Conservation (phyloP, 2,888 invertebrate species). For the Ischnura elegans region DNA sequence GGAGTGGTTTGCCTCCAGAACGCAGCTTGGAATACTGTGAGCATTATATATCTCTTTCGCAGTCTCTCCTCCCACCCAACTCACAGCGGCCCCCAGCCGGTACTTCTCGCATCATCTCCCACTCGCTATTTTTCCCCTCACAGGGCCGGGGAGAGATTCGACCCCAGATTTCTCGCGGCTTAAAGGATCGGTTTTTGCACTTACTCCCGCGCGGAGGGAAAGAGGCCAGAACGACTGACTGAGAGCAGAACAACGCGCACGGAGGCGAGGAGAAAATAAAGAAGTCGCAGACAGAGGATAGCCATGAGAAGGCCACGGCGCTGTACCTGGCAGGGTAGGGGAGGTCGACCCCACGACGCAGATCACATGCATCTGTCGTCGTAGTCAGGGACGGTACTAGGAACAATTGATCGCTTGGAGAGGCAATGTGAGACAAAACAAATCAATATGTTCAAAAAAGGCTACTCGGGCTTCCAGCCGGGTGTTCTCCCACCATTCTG, state of each 20-base stretch:
- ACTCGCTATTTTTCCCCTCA: neutral
- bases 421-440: no score
- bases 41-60: slow-evolving; percentile 35
- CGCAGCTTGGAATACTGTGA: slow-evolving; percentile 46
- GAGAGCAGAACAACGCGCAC: neutral
- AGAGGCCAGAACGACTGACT: neutral
- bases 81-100: no score
- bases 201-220: neutral
- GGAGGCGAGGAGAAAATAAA: neutral
- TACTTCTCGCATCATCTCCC: neutral
- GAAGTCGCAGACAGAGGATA: neutral
- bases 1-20: slow-evolving; percentile 45
- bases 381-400: no score
- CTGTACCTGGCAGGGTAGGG: neutral
- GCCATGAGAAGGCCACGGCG: neutral
- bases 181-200: slow-evolving; percentile 35
- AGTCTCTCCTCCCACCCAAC: neutral
- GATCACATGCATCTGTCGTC: no score
- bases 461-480: no score
- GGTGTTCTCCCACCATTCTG: no score
- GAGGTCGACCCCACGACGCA: no score
- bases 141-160: neutral
- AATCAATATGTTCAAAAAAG: no score
- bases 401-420: no score
- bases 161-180: slow-evolving; percentile 5